Evolutionary conservation across 2,113 vertebrate species (phyloP), one percentile per base, ranked within the genome.

Genomic region (Phodopus roborovskii): DNA sequence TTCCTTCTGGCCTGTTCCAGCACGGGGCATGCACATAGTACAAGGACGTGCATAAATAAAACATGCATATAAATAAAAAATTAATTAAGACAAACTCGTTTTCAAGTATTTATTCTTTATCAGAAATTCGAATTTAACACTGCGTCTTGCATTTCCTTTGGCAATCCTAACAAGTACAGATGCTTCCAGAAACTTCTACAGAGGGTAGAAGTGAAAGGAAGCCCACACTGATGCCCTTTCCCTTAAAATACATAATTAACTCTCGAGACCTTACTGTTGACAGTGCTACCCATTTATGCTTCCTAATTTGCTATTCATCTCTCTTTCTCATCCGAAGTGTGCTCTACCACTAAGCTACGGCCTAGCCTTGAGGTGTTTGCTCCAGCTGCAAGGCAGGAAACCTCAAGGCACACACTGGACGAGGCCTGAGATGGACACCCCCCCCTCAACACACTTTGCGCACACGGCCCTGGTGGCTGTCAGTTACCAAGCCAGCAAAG

Each of bases 301-400:
- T 53, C 19, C 33, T 70, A 13, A 30, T 26, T 66, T 68, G 28
- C 60, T 68, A 20, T 68, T 66, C 28, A 62, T 28, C 8, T 48
- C 30, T 19, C 39, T 84, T 85, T 48, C 58, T 66, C 11, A 10
- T 48, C 33, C 36, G 83, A 28, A 24, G 42, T 15, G 24, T 60
- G 28, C 16, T 50, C 45, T 12, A 6, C 5, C 30, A 24, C 64
- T 15, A 11, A 66, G 62, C 42, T 36, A 6, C 9, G 7, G 33
- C 64, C 66, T 17, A n/a, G 36, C 12, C 36, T 36, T 56, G 85
- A 88, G 33, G 12, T 24, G 33, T 28, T 58, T 75, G 53, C 93
- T 48, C 79, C 30, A 42, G 75, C 36, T 74, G 64, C n/a, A 88
- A 93, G 62, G 33, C 92, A 77, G 93, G 71, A 96, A 93, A 66